A percentile compares a stretch with the other conserved stretches of the same genome.
Evolutionary conservation across 2,888 invertebrate species (phyloP).

Genomic region (Aquatica leii): DNA sequence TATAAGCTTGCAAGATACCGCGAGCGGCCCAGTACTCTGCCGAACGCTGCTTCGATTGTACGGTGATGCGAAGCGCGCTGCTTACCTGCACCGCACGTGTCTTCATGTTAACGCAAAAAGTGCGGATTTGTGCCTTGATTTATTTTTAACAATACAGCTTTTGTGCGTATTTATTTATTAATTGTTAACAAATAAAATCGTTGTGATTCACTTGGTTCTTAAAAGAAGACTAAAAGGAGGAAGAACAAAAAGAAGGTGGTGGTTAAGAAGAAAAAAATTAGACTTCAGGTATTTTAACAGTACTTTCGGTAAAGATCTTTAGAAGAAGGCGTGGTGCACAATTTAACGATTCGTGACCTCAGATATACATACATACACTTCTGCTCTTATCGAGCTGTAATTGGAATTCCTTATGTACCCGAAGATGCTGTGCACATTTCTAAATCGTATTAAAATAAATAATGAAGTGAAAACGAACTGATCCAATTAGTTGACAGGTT

Average conservation of each 20-base stretch:
- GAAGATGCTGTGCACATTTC: conserved; percentile 12
- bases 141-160: too few relatives aligned
- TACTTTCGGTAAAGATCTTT: conserved; percentile 31
- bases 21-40: conserved; percentile 54
- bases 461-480: conserved; percentile 31
- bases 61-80: conserved; percentile 39
- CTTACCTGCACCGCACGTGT: conserved; percentile 40
- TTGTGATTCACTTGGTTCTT: too few relatives aligned
- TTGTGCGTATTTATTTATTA: too few relatives aligned
- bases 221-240: background rate
- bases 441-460: conserved; percentile 16
- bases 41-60: conserved; percentile 54
- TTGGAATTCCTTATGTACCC: conserved; percentile 26
- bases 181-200: too few relatives aligned
- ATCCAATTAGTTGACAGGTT: conserved; percentile 28
- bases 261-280: conserved; percentile 22
- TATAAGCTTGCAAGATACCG: conserved; percentile 55
- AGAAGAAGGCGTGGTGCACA: conserved; percentile 40
- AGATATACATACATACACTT: conserved; percentile 27
- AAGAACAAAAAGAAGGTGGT: background rate
- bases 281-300: conserved; percentile 31
- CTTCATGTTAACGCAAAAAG: conserved; percentile 14
- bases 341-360: conserved; percentile 40
- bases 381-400: conserved; percentile 29
- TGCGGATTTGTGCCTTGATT: conserved; percentile 38